phyloP scores from a whole-genome alignment of 2,888 invertebrate genomes.

The Teleogryllus oceanicus region DNA sequence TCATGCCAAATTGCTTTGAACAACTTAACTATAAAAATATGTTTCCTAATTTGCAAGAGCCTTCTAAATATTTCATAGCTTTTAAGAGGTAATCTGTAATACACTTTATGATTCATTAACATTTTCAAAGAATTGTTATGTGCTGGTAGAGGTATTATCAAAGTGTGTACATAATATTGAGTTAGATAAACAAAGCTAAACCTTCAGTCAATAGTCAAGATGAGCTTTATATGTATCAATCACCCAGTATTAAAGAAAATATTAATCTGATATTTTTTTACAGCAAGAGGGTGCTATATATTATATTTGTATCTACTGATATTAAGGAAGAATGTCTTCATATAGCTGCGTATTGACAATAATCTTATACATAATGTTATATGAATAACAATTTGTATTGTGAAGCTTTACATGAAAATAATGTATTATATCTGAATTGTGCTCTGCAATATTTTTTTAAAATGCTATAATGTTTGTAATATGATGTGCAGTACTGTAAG shows the following conservation, averaged over 20 bases:
- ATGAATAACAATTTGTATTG: background rate
- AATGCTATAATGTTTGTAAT: conserved; percentile 11
- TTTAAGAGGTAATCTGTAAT: too few species aligned
- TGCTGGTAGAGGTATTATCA: background rate
- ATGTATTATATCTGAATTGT: conserved; percentile 9
- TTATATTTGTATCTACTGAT: conserved; percentile 4
- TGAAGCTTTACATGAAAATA: conserved; percentile 18
- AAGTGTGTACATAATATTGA: background rate
- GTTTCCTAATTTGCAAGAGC: too few species aligned
- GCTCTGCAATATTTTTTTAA: conserved; percentile 18
- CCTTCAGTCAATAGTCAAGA: background rate
- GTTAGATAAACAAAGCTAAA: conserved; percentile 10
- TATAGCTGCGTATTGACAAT: conserved; percentile 10
- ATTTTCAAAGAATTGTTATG: too few species aligned
- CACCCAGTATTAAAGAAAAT: conserved; percentile 18
- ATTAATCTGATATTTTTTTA: conserved; percentile 18
- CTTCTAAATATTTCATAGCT: too few species aligned
- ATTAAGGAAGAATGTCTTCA: conserved; percentile 10
- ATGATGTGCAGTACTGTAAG: conserved; percentile 1
- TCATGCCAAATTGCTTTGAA: too few species aligned
- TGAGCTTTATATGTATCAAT: conserved; percentile 10
- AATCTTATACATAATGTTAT: conserved; percentile 18
- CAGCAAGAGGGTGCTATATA: conserved; percentile 7
- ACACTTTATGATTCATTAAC: too few species aligned
- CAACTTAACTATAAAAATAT: too few species aligned